Percentiles rank a stretch among this genome's conserved stretches.
These are phyloP conservation scores for Scaptodrosophila latifasciaeformis DNA, from an alignment of 2,888 invertebrate species.

Conservation along the genomic window DNA sequence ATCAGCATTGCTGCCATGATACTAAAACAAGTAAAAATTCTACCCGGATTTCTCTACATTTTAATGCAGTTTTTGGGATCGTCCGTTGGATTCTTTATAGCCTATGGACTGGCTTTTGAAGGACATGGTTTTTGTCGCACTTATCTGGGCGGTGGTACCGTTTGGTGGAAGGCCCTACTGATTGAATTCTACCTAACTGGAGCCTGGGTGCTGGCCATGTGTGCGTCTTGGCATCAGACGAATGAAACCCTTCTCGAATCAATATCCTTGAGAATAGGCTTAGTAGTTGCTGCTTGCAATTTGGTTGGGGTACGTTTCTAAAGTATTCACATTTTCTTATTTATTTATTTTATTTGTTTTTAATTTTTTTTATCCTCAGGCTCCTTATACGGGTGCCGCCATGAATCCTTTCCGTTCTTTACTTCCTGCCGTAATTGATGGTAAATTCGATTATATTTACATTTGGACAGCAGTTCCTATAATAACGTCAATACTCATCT, in stretches of 20 bases:
- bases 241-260: constrained; percentile 21
- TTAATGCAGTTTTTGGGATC: constrained; percentile 26
- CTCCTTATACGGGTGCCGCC: constrained; percentile 4
- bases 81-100: background rate
- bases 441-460: background rate
- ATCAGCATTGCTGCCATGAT: constrained; percentile 35
- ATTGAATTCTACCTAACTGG: constrained; percentile 26
- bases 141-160: background rate
- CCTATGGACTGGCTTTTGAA: background rate
- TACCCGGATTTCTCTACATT: constrained; percentile 26
- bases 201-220: constrained; percentile 34
- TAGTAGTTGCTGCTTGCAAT: constrained; percentile 14
- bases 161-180: constrained; percentile 19
- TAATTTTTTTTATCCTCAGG: constrained; percentile 1
- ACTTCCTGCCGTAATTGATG: constrained; percentile 20
- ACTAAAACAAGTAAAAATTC: background rate
- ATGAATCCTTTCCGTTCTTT: constrained; percentile 42
- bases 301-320: constrained; percentile 28
- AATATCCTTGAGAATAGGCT: constrained; percentile 31
- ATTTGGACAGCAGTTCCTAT: constrained; percentile 15
- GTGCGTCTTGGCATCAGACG: constrained; percentile 35
- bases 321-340: constrained; percentile 3
- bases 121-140: background rate
- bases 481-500: background rate
- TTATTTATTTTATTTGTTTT: background rate